Base-by-base conservation (phyloP, 1,140 invertebrate genomes). In the Cherax quadricarinatus region DNA sequence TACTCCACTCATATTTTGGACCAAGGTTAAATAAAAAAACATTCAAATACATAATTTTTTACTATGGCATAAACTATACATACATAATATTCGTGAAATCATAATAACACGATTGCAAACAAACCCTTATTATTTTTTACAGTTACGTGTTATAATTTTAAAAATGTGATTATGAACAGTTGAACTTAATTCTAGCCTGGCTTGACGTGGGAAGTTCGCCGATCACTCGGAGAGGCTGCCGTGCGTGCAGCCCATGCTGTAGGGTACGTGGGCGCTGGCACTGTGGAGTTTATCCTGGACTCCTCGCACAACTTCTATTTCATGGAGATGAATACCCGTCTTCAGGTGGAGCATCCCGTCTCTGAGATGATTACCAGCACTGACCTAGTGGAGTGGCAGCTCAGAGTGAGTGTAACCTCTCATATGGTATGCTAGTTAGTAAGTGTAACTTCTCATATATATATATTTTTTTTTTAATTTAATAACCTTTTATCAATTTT, bases 261-360 rank as follows among this genome's bases (percentile, higher is more conserved):
- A 0, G 95, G 96, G 57, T 99, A 99, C 95, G 98, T 99, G 21
- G 99, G 99, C 53, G 98, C 98, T 0, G 98, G 98, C 21, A 99
- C 98, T 0, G 98, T 99, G 0, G 98, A 99, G 95, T 99, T 99
- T 95, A 98, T 99, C 92, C 95, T 98, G 94, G 98, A 99, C 95
- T 96, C 96, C 81, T 95, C 96, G 66, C 96, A 98, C 73, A 97
- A 97, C 87, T 99, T 99, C 95, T 98, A 98, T 95, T 99, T 99
- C 94, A 99, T 99, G 99, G 98, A 99, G 96, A 99, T 99, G 98
- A 99, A 99, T 95, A 99, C 98, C 0, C 96, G 98, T 21, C 96
- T 99, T 9, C 98, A 99, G 95, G 96, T 99, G 0, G 99, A 99
- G 95, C 99, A 99, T 96, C 99, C 99, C 0, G 97, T 99, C n/a